Percentiles rank a stretch among this genome's conserved stretches.
Conservation (phyloP, 2,797 vertebrate genomes). For the Diceros bicornis region DNA sequence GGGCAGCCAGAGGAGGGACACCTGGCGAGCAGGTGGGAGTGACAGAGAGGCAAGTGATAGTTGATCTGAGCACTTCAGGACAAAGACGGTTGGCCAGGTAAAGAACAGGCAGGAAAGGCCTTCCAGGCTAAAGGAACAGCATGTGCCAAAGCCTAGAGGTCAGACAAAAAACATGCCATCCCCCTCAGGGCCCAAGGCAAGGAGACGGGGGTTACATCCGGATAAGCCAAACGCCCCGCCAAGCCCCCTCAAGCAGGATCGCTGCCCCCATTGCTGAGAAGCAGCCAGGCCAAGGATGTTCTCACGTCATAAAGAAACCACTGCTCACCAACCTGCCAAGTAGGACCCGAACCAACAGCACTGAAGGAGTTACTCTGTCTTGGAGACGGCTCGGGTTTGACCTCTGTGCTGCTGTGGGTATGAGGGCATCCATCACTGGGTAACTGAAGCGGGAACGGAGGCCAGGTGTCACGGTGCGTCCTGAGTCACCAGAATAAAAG, state of each 20-base stretch:
- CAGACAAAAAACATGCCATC: neutral
- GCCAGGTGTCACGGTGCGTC: neutral
- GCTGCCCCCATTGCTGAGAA: neutral
- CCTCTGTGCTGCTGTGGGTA: neutral
- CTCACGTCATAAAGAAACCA: neutral
- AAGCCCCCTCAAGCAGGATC: neutral
- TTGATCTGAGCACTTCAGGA: neutral
- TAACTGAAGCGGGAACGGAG: neutral
- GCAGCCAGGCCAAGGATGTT: neutral
- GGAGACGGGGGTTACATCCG: neutral
- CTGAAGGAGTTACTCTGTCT: neutral
- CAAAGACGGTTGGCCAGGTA: neutral
- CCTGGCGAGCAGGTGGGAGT: neutral
- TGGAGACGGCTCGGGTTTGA: neutral
- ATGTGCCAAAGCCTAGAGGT: neutral
- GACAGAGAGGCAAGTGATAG: neutral
- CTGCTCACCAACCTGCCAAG: neutral
- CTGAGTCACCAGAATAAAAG: neutral
- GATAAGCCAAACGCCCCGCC: neutral
- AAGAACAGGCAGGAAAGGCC: neutral
- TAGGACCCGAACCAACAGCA: neutral
- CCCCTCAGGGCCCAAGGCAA: fast-evolving
- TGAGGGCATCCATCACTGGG: neutral
- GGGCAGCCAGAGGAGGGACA: neutral
- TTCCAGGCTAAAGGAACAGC: neutral